Evolutionary conservation across 1,140 invertebrate genomes (phyloP), one percentile per base, ranked within the genome.

Genomic region (Dolichoris vasculosae): DNA sequence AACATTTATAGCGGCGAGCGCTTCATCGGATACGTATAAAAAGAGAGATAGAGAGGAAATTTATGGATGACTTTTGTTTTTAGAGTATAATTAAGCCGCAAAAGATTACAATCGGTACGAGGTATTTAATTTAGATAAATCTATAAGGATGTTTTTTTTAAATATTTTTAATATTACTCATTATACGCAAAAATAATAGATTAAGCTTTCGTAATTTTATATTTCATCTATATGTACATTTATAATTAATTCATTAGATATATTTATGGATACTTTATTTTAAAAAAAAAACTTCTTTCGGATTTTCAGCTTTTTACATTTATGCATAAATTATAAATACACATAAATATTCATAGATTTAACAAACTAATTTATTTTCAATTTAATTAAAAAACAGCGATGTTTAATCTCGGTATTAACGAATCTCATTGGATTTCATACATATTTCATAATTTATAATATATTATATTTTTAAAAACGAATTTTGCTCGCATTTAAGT

Each of bases 331-430:
- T 38, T 23, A 69, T 23, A 38, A 69, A 69, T 38, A 23, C 17
- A 35, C 67, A 20, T 69, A 20, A 69, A 69, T 69, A 69, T 69
- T 69, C 67, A 69, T 20, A 23, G 17, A 2, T 38, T 69, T 69
- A 73, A 40, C 9, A 43, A 40, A 43, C 69, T 73, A 73, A 73
- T 43, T 73, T 73, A 73, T 73, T 43, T 43, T 43, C 26, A 38
- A 73, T 69, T 69, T 69, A 38, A 69, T 69, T 40, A 69, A 69
- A 69, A 69, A 35, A 11, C n/a, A 67, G 32, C 15, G 67, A 30
- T 40, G 35, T 38, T 69, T 17, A 20, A 69, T 69, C 67, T 69
- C 35, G 17, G 17, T 17, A 69, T 69, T 69, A 30, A 38, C 40
- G 11, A 69, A 69, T 38, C 23, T 59, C 67, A 20, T 69, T 69